Percentiles rank a stretch among this genome's conserved stretches.
Conservation (phyloP, 2,113 vertebrate species). For the Mormyrus lacerda region DNA sequence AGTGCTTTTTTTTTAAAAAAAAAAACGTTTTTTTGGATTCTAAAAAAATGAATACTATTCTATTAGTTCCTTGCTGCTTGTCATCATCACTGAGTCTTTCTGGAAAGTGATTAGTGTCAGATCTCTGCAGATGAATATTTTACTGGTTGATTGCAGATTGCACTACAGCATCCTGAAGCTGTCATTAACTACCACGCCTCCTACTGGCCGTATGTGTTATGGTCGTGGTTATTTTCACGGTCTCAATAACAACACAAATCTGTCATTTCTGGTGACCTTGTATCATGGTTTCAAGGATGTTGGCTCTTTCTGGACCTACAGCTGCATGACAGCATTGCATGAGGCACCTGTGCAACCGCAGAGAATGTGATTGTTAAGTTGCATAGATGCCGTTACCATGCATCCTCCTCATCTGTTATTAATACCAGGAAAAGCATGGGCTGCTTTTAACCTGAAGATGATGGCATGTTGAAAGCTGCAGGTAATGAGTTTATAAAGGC, state of each 20-base stretch:
- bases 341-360: neutral
- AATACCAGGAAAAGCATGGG: neutral
- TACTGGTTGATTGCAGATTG: neutral
- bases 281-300: neutral
- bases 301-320: neutral
- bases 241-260: neutral
- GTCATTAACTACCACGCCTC: neutral
- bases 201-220: neutral
- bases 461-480: neutral
- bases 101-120: neutral
- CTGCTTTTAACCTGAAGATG: neutral
- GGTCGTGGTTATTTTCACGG: neutral
- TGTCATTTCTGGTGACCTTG: neutral
- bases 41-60: neutral
- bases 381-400: neutral
- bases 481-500: slow-evolving; percentile 11
- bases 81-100: neutral
- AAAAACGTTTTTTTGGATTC: no score
- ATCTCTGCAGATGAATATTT: neutral
- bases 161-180: neutral
- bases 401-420: neutral
- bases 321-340: neutral
- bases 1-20: no score
- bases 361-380: neutral
- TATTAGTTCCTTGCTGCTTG: neutral